Evolutionary conservation across 1,140 invertebrate genomes (phyloP).

Genomic region (Cydia amplana): DNA sequence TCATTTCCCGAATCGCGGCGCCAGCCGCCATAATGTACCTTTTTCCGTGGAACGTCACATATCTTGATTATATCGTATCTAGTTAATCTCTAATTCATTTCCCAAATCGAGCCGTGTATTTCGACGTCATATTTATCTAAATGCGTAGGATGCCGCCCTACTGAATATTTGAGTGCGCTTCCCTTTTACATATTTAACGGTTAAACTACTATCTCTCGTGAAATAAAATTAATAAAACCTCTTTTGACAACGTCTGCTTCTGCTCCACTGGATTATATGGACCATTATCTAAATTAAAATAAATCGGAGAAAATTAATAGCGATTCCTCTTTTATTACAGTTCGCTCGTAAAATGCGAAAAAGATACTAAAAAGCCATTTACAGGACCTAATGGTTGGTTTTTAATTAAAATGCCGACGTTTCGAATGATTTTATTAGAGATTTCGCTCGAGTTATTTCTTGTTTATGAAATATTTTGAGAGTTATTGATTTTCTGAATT

Average conservation of each 20-base stretch:
- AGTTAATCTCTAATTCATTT: too few species aligned
- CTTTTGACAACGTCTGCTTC: not conserved
- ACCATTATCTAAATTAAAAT: slow-evolving; percentile 14
- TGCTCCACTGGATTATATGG: not conserved
- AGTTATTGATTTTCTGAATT: not conserved
- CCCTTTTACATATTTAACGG: slow-evolving; percentile 51
- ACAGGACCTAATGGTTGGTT: slow-evolving; percentile 16
- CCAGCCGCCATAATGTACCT: too few species aligned
- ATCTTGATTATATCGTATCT: too few species aligned
- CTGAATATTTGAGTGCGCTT: slow-evolving; percentile 49
- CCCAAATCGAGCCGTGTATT: too few species aligned
- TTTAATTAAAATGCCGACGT: slow-evolving; percentile 27
- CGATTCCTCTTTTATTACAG: not conserved
- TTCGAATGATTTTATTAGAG: slow-evolving; percentile 11
- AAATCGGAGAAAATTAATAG: not conserved
- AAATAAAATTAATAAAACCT: slow-evolving; percentile 10
- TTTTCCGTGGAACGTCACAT: too few species aligned
- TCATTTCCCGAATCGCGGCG: too few species aligned
- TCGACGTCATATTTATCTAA: slow-evolving; percentile 24
- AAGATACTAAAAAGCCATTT: slow-evolving; percentile 28
- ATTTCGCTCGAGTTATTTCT: not conserved
- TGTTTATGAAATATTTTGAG: not conserved
- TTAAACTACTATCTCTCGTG: slow-evolving; percentile 32
- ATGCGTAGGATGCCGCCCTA: slow-evolving; percentile 36
- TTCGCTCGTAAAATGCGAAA: slow-evolving; percentile 7